Conservation (phyloP, 2,888 invertebrate genomes). For the Coenonympha arcania region DNA sequence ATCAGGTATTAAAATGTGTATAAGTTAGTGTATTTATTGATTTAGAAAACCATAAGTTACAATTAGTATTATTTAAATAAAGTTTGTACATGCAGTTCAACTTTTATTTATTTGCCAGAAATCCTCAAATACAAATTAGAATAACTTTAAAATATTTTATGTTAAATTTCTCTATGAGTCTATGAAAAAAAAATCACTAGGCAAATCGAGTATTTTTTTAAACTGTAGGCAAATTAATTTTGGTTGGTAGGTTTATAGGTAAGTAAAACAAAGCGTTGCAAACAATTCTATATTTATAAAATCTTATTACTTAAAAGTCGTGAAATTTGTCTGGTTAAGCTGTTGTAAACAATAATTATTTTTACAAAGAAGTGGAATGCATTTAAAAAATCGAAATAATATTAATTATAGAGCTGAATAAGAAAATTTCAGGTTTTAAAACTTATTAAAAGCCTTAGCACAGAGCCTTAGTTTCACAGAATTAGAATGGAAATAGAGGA, state of each 20-base stretch:
- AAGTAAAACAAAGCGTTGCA: background rate
- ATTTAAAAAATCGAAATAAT: background rate
- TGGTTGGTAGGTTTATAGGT: background rate
- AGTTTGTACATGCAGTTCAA: constrained; percentile 26
- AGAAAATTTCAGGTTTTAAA: too few species aligned
- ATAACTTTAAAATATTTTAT: too few species aligned
- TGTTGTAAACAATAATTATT: background rate
- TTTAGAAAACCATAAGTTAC: background rate
- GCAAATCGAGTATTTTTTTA: too few species aligned
- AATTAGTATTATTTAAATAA: constrained; percentile 27
- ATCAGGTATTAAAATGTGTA: background rate
- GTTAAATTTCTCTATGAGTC: too few species aligned
- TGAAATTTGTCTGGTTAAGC: background rate
- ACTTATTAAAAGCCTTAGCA: too few species aligned
- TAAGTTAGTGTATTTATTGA: constrained; percentile 5
- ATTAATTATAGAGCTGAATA: too few species aligned
- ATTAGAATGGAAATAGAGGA: too few species aligned
- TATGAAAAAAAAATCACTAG: too few species aligned
- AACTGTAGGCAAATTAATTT: too few species aligned
- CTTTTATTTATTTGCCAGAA: constrained; percentile 10
- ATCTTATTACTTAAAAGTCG: background rate
- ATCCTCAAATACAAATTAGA: background rate
- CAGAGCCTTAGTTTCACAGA: too few species aligned
- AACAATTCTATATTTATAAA: background rate
- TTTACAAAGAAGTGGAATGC: background rate